phyloP scores from a whole-genome alignment of 2,888 invertebrate genomes.

The Tenthredo distinguenda region DNA sequence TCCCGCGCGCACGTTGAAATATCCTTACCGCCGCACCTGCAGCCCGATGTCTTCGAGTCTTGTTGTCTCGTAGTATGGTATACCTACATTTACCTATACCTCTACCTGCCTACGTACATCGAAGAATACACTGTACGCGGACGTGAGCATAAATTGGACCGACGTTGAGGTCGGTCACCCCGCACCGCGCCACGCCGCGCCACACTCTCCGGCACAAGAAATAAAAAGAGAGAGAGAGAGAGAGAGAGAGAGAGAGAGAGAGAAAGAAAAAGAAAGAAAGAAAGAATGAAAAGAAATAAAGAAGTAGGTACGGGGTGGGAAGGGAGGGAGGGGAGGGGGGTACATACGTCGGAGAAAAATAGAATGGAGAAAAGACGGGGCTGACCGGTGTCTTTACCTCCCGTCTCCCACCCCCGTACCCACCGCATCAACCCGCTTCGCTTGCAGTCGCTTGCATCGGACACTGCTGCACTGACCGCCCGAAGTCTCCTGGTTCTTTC shows the following conservation, averaged over 20 bases:
- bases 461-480: background rate
- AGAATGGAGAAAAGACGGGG: slow-evolving; percentile 49
- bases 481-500: background rate
- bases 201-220: slow-evolving; percentile 48
- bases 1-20: background rate
- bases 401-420: slow-evolving; percentile 36
- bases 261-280: slow-evolving; percentile 50
- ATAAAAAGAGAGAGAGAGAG: slow-evolving; percentile 45
- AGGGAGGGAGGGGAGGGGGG: background rate
- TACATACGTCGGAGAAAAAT: slow-evolving; percentile 14
- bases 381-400: slow-evolving; percentile 57
- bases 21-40: background rate
- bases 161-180: slow-evolving; percentile 46
- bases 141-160: slow-evolving; percentile 48
- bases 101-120: background rate
- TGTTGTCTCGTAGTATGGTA: background rate
- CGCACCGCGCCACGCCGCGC: background rate
- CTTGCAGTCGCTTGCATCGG: slow-evolving; percentile 25
- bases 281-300: slow-evolving; percentile 54
- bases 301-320: slow-evolving; percentile 48
- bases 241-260: slow-evolving; percentile 53
- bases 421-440: slow-evolving; percentile 33
- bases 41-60: background rate
- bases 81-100: background rate
- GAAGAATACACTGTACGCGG: slow-evolving; percentile 12